Evolutionary conservation across 2,888 invertebrate species (phyloP).

Genomic region (Vannuccia rotundouncinata): DNA sequence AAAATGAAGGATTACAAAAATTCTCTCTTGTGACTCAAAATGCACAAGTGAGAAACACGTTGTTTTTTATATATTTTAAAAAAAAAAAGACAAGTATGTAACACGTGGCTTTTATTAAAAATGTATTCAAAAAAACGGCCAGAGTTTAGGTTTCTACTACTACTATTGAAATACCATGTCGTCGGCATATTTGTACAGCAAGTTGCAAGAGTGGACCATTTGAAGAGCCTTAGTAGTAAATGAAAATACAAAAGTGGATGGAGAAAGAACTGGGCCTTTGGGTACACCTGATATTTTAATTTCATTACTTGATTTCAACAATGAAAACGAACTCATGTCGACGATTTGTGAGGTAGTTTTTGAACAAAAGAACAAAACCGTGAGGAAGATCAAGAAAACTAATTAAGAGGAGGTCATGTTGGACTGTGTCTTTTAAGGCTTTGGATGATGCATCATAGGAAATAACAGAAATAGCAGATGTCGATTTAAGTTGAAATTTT

Average conservation of each 20-base stretch:
- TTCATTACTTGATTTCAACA: conserved; percentile 12
- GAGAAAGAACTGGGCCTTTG: not conserved
- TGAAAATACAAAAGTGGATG: conserved; percentile 7
- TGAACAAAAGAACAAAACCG: conserved; percentile 9
- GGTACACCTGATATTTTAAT: conserved; percentile 1
- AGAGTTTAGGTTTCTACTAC: too few species aligned
- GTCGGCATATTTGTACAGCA: conserved; percentile 16
- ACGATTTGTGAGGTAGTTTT: conserved; percentile 11
- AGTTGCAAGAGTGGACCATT: not conserved
- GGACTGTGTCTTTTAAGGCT: conserved; percentile 4
- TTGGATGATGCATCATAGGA: conserved; percentile 16
- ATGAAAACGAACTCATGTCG: conserved; percentile 13
- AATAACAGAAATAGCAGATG: not conserved
- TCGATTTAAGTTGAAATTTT: not conserved
- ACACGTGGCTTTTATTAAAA: too few species aligned
- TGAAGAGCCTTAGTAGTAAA: not conserved
- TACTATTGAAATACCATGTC: too few species aligned
- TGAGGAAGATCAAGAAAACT: not conserved
- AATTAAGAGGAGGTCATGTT: not conserved
- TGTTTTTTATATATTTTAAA: too few species aligned
- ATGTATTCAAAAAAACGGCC: too few species aligned
- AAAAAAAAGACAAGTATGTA: too few species aligned
- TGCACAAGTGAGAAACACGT: too few species aligned
- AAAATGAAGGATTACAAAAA: too few species aligned
- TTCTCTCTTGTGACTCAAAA: too few species aligned